Conservation (phyloP, 1,140 invertebrate genomes). For the Papilio helenus region DNA sequence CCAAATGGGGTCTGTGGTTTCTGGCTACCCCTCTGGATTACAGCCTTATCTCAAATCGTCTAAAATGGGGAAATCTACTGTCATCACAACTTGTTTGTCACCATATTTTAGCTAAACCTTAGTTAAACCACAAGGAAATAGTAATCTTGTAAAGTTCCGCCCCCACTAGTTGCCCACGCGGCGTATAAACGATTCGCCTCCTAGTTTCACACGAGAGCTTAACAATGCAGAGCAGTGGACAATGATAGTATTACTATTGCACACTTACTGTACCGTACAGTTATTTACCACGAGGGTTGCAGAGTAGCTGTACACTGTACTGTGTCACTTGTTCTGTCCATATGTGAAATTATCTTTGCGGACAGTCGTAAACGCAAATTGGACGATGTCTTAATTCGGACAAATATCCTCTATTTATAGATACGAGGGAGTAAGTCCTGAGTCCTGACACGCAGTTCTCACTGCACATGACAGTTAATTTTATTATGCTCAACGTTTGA, state of each 20-base stretch:
- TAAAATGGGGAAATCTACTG: not conserved
- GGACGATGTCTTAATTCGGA: not conserved
- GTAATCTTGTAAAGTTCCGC: not conserved
- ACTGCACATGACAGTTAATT: not conserved
- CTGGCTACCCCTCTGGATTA: too few species aligned
- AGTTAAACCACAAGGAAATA: not conserved
- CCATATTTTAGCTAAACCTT: not conserved
- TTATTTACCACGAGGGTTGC: too few species aligned
- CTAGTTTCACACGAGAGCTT: constrained; percentile 33
- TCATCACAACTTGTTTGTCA: not conserved
- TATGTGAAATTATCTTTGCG: not conserved
- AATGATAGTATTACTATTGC: too few species aligned
- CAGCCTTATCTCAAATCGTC: too few species aligned
- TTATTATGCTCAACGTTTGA: not conserved
- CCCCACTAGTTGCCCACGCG: constrained; percentile 2
- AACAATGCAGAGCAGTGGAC: constrained; percentile 15
- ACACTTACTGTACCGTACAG: too few species aligned
- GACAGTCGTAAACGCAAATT: constrained; percentile 1
- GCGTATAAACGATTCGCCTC: not conserved
- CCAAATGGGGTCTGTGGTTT: too few species aligned
- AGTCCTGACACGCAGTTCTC: not conserved
- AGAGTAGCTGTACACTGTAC: too few species aligned
- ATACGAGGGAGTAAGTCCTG: not conserved
- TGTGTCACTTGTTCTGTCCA: too few species aligned
- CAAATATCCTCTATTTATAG: constrained; percentile 9